Base-by-base conservation (phyloP, 2,888 invertebrate genomes). In the Dryocosmus kuriphilus region DNA sequence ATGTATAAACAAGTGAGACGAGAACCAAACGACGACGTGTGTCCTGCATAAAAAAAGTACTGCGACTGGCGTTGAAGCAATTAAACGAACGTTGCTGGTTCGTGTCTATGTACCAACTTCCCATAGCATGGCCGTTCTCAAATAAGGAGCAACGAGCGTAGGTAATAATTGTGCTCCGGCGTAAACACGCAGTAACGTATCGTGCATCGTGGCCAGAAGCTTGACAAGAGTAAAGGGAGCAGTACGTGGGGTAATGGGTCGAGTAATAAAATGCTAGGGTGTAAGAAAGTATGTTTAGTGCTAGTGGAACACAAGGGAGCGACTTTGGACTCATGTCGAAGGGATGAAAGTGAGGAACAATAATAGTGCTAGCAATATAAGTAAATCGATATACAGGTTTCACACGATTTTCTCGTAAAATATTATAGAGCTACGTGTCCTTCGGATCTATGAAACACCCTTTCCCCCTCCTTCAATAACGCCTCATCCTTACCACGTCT, bases 391-490 rank as follows among this genome's bases (percentile, higher is more conserved):
- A 88, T 87, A 86, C 86, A 88, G 84, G 86, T 84, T 83, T 84
- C 86, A 88, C 88, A 88, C 89, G 89, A 89, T 87, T 83, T 83
- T 76, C 83, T 86, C 87, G 85, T 89, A 89, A 89, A 89, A 88
- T 87, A 86, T 87, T 85, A 85, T 83, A 86, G 81, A 77, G 81
- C 76, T 80, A 82, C 84, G 83, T 82, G 85, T 83, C 80, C 80
- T 30, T 51, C 14, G 30, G n/a, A 71, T 51, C 46, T 51, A 30
- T 51, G 71, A 30, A 71, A 19, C 46, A 41, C 27, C 24, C 24
- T 57, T 27, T 27, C 14, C 22, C 57, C 24, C 22, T 14, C 8
- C 24, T 57, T n/a, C n/a, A 22, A 57, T 57, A 24, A 22, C 24
- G 22, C 22, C 57, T 8, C 24, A 5, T 67, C 8, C 22, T 8